Evolutionary conservation across 2,113 vertebrate species (phyloP), one percentile per base, ranked within the genome.

Genomic region (Colossoma macropomum): DNA sequence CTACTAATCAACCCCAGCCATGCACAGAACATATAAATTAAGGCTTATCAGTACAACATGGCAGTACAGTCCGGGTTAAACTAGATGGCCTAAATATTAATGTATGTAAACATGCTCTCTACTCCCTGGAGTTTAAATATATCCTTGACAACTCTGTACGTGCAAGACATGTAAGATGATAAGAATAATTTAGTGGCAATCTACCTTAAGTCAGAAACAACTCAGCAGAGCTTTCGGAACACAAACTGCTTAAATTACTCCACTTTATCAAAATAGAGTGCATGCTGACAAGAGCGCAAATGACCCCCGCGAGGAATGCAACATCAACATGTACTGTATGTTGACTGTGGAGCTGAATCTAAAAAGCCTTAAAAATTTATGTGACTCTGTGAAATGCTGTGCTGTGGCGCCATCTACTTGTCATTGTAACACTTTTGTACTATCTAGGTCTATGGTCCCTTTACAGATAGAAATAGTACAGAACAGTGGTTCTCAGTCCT

Each of bases 391-490:
- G 30, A 70, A 60, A 28, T 16, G 8, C 7, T 19, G 68, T 60
- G 34, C 17, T 71, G 25, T 71, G 23, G n/a, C n/a, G 52, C 32
- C 78, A 60, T 62, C 78, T 80, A 60, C 41, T 48, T 68, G 32
- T 45, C 50, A 23, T 60, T 28, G 38, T 28, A 25, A 11, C 34
- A 69, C 25, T 69, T 11, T 16, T 56, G 13, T 1, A 4, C 68
- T 25, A 11, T 41, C 19, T 41, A 56, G 1, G 17, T 4, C 21
- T 56, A 23, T 23, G 19, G 13, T 56, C 0, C 21, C 54, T 56
- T 23, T 23, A 15, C 17, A 56, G 54, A 0, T 21, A 19, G 50
- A 52, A 52, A 3, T 4, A 50, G 34, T 7, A 38, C 7, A 38
- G 34, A 4, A 7, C 34, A 4, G 34, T 38, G 34, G 48, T 50